A percentile compares a stretch with the other conserved stretches of the same genome.
Conservation (phyloP, 2,888 invertebrate species). For the Phasia obesa region DNA sequence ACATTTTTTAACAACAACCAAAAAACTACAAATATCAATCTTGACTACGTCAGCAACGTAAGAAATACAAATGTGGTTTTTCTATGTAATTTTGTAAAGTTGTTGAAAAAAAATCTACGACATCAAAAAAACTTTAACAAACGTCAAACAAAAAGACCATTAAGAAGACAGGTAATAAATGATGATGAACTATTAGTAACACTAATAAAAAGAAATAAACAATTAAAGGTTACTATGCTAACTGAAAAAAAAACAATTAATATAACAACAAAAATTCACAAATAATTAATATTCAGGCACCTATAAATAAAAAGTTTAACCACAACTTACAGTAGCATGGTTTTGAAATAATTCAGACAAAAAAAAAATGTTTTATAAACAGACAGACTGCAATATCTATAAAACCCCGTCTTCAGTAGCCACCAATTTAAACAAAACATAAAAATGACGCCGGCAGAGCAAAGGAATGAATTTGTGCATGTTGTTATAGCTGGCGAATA, state of each 20-base stretch:
- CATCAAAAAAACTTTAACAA: conserved; percentile 26
- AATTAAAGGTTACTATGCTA: conserved; percentile 52
- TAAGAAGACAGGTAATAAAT: conserved; percentile 13
- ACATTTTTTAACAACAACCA: neutral
- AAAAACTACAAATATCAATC: conserved; percentile 14
- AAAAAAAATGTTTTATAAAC: neutral
- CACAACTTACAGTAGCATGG: too few relatives aligned
- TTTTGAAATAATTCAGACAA: neutral
- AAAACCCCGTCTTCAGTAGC: too few relatives aligned
- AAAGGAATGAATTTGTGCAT: too few relatives aligned
- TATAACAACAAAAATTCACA: conserved; percentile 1
- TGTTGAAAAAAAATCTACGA: neutral
- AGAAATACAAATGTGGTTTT: conserved; percentile 15
- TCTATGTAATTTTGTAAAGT: neutral
- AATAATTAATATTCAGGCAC: conserved; percentile 43
- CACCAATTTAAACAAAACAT: too few relatives aligned
- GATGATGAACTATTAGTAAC: conserved; percentile 54
- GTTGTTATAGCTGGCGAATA: too few relatives aligned
- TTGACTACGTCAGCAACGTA: conserved; percentile 38
- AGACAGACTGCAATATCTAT: too few relatives aligned
- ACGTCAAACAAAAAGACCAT: conserved; percentile 8
- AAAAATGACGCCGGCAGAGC: too few relatives aligned
- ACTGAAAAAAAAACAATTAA: conserved; percentile 20
- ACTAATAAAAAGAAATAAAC: conserved; percentile 25
- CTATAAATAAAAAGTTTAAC: conserved; percentile 46